A percentile compares a stretch with the other conserved stretches of the same genome.
Conservation (phyloP, 1,140 invertebrate genomes). For the Vollenhovia emeryi region DNA sequence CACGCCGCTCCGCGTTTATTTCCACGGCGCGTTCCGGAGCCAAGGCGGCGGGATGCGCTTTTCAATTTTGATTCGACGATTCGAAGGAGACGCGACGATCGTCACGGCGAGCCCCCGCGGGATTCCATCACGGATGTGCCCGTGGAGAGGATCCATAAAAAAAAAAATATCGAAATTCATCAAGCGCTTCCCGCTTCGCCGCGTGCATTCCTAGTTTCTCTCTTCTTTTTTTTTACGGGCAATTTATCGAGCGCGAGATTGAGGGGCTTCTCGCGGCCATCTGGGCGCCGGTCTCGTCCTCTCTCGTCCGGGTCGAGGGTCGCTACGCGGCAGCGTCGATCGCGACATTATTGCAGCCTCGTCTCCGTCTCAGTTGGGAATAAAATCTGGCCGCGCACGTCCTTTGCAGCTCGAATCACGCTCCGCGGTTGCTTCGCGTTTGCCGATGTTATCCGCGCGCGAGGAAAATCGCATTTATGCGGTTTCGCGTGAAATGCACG, state of each 20-base stretch:
- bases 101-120: background rate
- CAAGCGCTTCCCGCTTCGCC: slow-evolving; percentile 47
- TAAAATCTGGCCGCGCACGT: slow-evolving; percentile 31
- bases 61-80: slow-evolving; percentile 53
- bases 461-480: slow-evolving; percentile 29
- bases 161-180: slow-evolving; percentile 71
- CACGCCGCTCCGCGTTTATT: slow-evolving; percentile 43
- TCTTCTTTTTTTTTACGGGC: slow-evolving; percentile 48
- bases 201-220: background rate
- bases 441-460: background rate
- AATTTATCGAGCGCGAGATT: slow-evolving; percentile 68
- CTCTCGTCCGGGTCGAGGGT: slow-evolving; percentile 16
- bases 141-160: slow-evolving; percentile 60
- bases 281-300: background rate
- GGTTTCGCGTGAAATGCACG: background rate
- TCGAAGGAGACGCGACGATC: slow-evolving; percentile 7
- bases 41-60: slow-evolving; percentile 32
- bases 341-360: slow-evolving; percentile 35
- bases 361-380: slow-evolving; percentile 3
- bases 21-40: slow-evolving; percentile 17
- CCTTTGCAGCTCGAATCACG: slow-evolving; percentile 38
- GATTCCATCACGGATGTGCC: slow-evolving; percentile 37
- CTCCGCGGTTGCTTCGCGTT: background rate
- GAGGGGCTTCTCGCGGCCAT: slow-evolving; percentile 17
- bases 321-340: background rate